phyloP scores from a whole-genome alignment of 2,113 vertebrate species.

The Quiscalus mexicanus region DNA sequence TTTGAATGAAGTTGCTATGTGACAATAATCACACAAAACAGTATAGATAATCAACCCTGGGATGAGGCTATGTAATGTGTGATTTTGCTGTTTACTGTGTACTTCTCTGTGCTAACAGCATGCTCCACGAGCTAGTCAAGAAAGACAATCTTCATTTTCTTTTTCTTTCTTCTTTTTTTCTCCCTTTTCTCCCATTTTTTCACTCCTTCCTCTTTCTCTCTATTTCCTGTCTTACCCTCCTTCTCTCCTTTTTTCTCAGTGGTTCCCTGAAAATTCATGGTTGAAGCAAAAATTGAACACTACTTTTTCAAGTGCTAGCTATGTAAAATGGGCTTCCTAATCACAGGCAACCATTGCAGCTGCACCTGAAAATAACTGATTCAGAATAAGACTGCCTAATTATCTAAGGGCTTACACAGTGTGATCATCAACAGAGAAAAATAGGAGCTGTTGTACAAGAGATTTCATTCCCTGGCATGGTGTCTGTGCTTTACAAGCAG shows the following conservation, averaged over 20 bases:
- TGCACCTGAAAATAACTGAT: slow-evolving; percentile 48
- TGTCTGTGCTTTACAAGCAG: neutral
- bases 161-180: neutral
- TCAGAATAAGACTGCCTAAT: neutral
- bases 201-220: neutral
- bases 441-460: neutral
- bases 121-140: neutral
- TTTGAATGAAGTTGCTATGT: neutral
- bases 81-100: neutral
- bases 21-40: neutral
- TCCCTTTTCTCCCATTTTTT: neutral
- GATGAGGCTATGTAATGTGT: neutral
- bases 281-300: neutral
- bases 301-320: neutral
- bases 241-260: neutral
- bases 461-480: neutral
- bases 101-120: neutral
- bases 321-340: neutral
- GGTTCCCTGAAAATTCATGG: neutral
- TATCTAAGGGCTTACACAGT: neutral
- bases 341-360: slow-evolving; percentile 6
- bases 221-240: neutral
- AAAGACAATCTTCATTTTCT: neutral
- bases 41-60: neutral
- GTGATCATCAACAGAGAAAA: slow-evolving; percentile 23